Percentiles rank a stretch among this genome's conserved stretches.
Conservation (phyloP, 2,888 invertebrate species). For the Pristionchus entomophagus region DNA sequence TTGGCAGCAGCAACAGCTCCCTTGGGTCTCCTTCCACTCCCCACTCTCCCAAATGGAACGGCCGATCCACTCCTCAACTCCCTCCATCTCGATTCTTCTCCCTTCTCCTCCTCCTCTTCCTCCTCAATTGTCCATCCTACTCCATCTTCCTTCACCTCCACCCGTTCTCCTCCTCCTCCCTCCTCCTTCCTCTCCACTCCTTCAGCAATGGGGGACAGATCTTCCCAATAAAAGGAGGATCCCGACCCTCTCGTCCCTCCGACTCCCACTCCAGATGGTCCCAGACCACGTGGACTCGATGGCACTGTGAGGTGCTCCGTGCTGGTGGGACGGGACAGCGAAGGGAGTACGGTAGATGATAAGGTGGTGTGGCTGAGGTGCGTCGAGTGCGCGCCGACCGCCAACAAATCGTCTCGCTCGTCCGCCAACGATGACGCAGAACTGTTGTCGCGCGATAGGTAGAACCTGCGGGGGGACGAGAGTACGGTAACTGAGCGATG, state of each 20-base stretch:
- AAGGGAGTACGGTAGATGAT: background rate
- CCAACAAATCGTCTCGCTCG: background rate
- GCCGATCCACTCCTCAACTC: constrained; percentile 30
- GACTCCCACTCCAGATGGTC: background rate
- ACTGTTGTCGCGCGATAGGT: constrained; percentile 44
- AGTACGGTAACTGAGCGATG: constrained; percentile 7
- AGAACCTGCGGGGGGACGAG: constrained; percentile 34
- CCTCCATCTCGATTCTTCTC: constrained; percentile 49
- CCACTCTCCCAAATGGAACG: constrained; percentile 72
- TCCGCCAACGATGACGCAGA: constrained; percentile 33
- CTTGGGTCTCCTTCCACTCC: constrained; percentile 60
- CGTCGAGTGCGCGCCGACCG: background rate
- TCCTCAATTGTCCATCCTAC: constrained; percentile 50
- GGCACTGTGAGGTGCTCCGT: background rate
- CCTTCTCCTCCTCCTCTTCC: constrained; percentile 31
- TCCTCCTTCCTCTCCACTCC: constrained; percentile 43
- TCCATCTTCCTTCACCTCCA: constrained; percentile 12
- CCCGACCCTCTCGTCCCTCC: background rate
- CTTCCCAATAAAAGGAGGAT: constrained; percentile 45
- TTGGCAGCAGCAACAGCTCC: background rate
- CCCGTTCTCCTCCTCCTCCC: constrained; percentile 51
- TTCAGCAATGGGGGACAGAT: constrained; percentile 53
- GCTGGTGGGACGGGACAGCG: constrained; percentile 34
- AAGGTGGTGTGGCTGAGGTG: background rate
- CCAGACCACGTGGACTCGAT: constrained; percentile 13